These are phyloP conservation scores for Xenus cinereus DNA, from an alignment of 2,113 vertebrate species.

Conservation along the genomic window DNA sequence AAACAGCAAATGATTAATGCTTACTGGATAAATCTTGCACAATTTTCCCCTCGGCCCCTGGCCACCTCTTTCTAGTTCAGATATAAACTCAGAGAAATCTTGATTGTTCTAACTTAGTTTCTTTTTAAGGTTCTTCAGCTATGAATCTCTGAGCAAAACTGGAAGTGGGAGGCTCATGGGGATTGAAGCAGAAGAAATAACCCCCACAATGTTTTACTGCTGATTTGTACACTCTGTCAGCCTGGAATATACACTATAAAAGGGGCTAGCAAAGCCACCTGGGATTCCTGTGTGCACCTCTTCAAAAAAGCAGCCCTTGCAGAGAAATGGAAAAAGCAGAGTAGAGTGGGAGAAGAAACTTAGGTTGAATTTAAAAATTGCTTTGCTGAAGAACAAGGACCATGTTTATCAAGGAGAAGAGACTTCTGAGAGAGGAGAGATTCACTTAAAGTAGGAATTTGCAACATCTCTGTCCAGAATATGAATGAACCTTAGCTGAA, in stretches of 20 bases:
- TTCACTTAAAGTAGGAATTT: background rate
- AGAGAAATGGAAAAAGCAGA: background rate
- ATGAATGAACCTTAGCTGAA: background rate
- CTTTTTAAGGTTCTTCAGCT: background rate
- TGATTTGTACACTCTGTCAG: background rate
- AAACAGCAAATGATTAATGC: background rate
- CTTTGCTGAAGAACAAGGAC: background rate
- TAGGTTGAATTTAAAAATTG: background rate
- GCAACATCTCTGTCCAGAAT: background rate
- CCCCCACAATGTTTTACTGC: background rate
- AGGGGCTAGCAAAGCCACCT: background rate
- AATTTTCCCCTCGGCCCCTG: background rate
- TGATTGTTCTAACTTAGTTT: background rate
- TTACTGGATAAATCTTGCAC: background rate
- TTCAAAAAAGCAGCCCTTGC: background rate
- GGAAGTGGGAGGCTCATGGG: background rate
- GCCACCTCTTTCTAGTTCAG: background rate
- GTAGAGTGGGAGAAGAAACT: background rate
- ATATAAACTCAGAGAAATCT: background rate
- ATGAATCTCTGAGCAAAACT: background rate
- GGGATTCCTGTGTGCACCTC: background rate
- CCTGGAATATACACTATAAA: background rate
- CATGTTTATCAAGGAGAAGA: background rate
- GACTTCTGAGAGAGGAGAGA: background rate
- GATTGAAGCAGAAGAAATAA: slow-evolving; percentile 13